Evolutionary conservation across 2,113 vertebrate genomes (phyloP).

Genomic region (Todiramphus chloris): DNA sequence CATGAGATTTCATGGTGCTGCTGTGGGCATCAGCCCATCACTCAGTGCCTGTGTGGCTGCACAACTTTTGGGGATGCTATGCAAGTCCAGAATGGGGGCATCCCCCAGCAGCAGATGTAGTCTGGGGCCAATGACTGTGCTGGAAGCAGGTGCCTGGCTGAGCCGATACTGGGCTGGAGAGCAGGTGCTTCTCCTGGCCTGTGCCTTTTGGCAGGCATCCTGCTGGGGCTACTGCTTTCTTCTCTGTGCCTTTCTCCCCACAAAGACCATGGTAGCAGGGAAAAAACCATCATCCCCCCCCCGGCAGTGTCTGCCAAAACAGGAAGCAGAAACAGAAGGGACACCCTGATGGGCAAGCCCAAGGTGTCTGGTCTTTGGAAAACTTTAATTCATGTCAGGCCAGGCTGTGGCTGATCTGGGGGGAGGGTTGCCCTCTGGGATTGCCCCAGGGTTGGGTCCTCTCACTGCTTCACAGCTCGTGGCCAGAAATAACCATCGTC

Average conservation of each 20-base stretch:
- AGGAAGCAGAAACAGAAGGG: not conserved
- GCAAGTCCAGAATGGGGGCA: not conserved
- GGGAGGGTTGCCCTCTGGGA: not conserved
- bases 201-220: not conserved
- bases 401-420: not conserved
- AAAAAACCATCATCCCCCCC: fast-evolving
- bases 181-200: not conserved
- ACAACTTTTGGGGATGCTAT: not conserved
- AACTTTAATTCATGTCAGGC: not conserved
- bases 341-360: not conserved
- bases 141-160: not conserved
- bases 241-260: not conserved
- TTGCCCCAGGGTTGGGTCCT: not conserved
- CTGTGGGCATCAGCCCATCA: not conserved
- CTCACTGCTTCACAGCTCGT: not conserved
- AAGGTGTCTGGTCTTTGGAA: not conserved
- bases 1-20: not conserved
- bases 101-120: not conserved
- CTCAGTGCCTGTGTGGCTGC: not conserved
- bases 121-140: not conserved
- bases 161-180: fast-evolving
- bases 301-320: not conserved
- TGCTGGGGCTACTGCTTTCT: not conserved
- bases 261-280: not conserved
- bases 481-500: not conserved